Base-by-base conservation (phyloP, 30 jellyfish, hydroid and myxozoan genomes). In the Pelagia noctiluca region DNA sequence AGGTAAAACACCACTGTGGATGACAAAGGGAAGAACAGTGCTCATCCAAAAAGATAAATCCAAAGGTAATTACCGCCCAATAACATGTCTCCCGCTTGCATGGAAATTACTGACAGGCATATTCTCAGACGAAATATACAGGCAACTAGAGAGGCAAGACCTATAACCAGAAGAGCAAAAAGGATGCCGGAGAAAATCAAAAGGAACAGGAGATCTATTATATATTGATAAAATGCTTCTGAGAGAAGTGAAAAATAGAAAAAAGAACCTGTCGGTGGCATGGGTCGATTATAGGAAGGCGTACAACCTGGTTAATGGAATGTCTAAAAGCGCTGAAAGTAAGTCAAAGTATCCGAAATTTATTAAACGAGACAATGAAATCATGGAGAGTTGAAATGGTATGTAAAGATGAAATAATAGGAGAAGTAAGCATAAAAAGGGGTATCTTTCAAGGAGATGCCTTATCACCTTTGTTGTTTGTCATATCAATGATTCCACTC, bases 401-500 rank as follows among this genome's bases (percentile, higher is more conserved):
- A 8, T 8, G 19, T 5, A 24, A 12, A n/a, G 35, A 60, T 22
- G 34, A 60, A 26, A 12, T n/a, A 60, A 4, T 60, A 26, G 72
- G 35, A 60, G 72, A 60, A 4, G 72, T 60, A 8, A 60, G 21
- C 72, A 60, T 60, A 8, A 60, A 26, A 60, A 8, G 72, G 8
- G 72, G 72, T 5, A 60, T 60, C 5, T 60, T 26, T 12, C 72
- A 4, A 60, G 72, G 72, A 4, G 72, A 60, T 60, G 12, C 19
- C 10, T 24, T 60, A 4, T n/a, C 72, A 60, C 72, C 72, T 4
- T 24, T 60, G 32, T 36, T 75, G 35, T 29, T 75, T 35, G 87
- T 33, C 53, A 57, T 75, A 35, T 7, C 80, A 52, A 50, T 75
- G 78, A 75, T 26, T 35, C 63, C 62, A 30, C 87, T 75, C 36